Conservation (phyloP, 2,888 invertebrate genomes). For the Cheilosia vernalis region DNA sequence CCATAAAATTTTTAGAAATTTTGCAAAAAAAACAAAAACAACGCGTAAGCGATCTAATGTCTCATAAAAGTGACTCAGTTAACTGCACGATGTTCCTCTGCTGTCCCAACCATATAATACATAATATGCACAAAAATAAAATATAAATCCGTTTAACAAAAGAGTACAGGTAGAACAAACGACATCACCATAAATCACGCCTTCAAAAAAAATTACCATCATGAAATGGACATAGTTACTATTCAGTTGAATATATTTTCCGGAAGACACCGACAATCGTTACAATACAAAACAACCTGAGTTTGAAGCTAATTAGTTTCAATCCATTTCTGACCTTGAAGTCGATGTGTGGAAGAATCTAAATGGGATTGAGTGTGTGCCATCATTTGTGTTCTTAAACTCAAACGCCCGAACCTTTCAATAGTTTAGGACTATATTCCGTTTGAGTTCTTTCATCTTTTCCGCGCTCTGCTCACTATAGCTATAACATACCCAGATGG, state of each 20-base stretch:
- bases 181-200: not conserved
- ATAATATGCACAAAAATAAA: not conserved
- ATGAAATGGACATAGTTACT: conserved; percentile 1
- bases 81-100: too few relatives aligned
- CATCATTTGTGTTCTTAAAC: not conserved
- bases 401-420: conserved; percentile 8
- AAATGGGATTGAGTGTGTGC: conserved; percentile 2
- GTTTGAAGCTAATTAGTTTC: conserved; percentile 27
- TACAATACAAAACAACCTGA: conserved; percentile 19
- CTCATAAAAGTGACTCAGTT: too few relatives aligned
- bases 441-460: conserved; percentile 47
- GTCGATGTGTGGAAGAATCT: conserved; percentile 6
- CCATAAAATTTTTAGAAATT: too few relatives aligned
- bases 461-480: conserved; percentile 32
- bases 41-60: too few relatives aligned
- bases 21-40: too few relatives aligned
- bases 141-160: not conserved
- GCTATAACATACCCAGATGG: conserved; percentile 44
- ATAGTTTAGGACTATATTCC: conserved; percentile 25
- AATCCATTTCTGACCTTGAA: conserved; percentile 42
- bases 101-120: too few relatives aligned
- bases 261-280: not conserved
- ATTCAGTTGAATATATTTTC: not conserved
- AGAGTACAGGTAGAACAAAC: not conserved
- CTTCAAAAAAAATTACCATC: not conserved